phyloP scores from a whole-genome alignment of 2,113 vertebrate species.

The Aspiorhynchus laticeps region DNA sequence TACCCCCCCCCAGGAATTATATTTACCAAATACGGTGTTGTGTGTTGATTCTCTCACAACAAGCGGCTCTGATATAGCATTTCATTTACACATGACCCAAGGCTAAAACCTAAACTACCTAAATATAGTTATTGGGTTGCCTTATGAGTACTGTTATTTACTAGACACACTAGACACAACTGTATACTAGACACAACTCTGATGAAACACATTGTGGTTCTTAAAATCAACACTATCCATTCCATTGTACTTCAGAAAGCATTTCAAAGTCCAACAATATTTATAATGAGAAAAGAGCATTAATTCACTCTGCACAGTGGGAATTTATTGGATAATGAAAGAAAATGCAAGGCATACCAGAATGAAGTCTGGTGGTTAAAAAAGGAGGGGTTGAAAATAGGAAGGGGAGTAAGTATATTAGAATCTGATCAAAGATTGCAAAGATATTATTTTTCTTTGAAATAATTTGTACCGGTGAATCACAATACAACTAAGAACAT shows the following conservation, averaged over 20 bases:
- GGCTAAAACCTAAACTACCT: neutral
- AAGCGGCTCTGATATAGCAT: neutral
- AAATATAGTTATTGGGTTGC: neutral
- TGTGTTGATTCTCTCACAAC: neutral
- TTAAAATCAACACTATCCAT: neutral
- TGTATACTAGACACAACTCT: neutral
- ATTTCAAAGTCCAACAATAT: slow-evolving; percentile 39
- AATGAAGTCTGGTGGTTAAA: neutral
- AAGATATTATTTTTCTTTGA: neutral
- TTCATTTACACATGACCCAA: neutral
- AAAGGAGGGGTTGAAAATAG: neutral
- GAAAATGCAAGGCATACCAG: neutral
- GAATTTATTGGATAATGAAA: neutral
- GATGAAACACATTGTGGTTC: neutral
- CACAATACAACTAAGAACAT: neutral
- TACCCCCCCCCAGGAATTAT: neutral
- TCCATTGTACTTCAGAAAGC: neutral
- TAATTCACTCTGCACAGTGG: slow-evolving; percentile 37
- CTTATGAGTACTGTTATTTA: neutral
- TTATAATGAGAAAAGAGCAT: slow-evolving; percentile 54
- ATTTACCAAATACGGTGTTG: neutral
- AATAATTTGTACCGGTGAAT: neutral
- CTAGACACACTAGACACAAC: neutral
- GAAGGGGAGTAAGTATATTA: neutral
- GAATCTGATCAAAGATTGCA: neutral